Percentiles rank a stretch among this genome's conserved stretches.
phyloP scores from a whole-genome alignment of 2,888 invertebrate species.

The Formica aserva region DNA sequence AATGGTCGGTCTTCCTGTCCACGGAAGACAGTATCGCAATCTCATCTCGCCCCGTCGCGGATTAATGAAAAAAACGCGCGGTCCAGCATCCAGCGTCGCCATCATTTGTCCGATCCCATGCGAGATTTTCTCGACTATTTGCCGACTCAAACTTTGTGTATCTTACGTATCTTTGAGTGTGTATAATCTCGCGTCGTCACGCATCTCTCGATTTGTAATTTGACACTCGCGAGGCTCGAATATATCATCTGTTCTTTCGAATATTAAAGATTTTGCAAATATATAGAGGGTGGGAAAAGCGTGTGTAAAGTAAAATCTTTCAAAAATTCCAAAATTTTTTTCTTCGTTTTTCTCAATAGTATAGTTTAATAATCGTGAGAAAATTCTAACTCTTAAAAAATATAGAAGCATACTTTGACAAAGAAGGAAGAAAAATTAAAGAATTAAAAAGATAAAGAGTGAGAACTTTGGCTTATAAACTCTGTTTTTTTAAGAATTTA shows the following conservation, averaged over 20 bases:
- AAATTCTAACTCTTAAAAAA: not conserved
- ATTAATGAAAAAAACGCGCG: conserved; percentile 47
- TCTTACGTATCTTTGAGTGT: not conserved
- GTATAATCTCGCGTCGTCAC: not conserved
- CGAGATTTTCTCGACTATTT: conserved; percentile 51
- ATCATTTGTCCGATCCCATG: conserved; percentile 19
- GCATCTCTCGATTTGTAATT: not conserved
- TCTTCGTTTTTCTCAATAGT: no score
- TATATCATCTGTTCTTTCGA: not conserved
- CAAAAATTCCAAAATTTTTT: no score
- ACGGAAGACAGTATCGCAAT: conserved; percentile 74
- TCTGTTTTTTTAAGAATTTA: no score
- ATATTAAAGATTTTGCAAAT: not conserved
- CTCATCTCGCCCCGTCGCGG: conserved; percentile 66
- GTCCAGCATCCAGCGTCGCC: conserved; percentile 32
- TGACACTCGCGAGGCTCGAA: not conserved
- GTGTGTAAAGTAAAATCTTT: no score
- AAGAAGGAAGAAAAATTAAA: no score
- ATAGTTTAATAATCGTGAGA: not conserved
- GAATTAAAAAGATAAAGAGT: no score
- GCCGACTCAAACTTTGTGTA: conserved; percentile 37
- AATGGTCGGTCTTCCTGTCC: conserved; percentile 69
- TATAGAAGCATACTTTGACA: not conserved
- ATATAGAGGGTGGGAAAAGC: not conserved
- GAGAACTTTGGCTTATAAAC: no score